Evolutionary conservation across 2,797 vertebrate genomes (phyloP), one percentile per base, ranked within the genome.

Genomic region (Sebastes paucispinis): DNA sequence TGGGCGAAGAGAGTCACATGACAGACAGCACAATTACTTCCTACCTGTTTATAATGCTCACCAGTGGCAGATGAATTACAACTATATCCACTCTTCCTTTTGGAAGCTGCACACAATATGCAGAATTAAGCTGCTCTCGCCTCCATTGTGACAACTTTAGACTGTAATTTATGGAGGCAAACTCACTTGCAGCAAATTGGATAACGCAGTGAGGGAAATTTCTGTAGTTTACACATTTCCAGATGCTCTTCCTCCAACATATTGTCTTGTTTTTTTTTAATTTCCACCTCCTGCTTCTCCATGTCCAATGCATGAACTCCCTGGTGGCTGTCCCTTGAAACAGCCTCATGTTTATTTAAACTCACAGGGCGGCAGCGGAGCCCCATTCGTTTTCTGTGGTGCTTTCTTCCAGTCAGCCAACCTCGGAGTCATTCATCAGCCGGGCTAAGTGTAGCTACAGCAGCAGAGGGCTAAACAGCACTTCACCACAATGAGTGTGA

Each of bases 301-400:
- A 24, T 69, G 77, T 87, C 86, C 85, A 75, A 81, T 84, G 84
- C 80, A 75, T 83, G 81, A 88, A 90, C 67, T 88, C 88, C 86
- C 89, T 12, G 52, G 76, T 85, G 85, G 73, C 63, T 60, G 29
- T 25, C 82, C 69, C 81, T 78, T 66, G 87, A 86, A 92, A 93
- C 58, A 80, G 90, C 84, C 88, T 93, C 82, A 88, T 92, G 90
- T 92, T 95, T 93, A 95, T 95, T 94, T 95, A 94, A 95, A 92
- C 82, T 74, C 62, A 63, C 66, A 87, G 87, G 79, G 83, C 81
- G 18, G 86, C 73, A 69, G 84, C 4, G 20, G 79, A 86, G 87
- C 88, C 82, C 74, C 83, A 54, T 89, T 87, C 64, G 3, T n/a
- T 88, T 91, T 86, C 85, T 79, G 80, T 34, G 82, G 90, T 75